Evolutionary conservation across 2,797 vertebrate species (phyloP).

Genomic region (Molossus molossus): DNA sequence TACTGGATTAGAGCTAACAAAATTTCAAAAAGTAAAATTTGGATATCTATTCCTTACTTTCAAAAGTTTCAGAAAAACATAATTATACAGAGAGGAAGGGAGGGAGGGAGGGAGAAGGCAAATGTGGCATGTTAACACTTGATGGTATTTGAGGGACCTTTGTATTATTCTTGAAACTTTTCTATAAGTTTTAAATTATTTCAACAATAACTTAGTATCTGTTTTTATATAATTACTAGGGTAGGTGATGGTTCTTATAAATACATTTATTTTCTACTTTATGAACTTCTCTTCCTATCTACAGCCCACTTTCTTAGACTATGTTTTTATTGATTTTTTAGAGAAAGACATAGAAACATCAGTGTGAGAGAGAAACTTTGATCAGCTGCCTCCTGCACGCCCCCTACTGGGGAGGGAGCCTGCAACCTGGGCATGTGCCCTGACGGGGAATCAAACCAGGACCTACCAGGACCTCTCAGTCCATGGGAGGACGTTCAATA

Average conservation of each 20-base stretch:
- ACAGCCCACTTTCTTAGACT: neutral
- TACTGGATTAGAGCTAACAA: neutral
- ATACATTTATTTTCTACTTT: slow-evolving; percentile 21
- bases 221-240: neutral
- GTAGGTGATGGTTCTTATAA: neutral
- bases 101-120: neutral
- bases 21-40: slow-evolving; percentile 54
- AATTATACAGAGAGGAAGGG: neutral
- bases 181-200: neutral
- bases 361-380: too few species aligned
- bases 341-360: too few species aligned
- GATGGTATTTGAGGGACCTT: neutral
- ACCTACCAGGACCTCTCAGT: too few species aligned
- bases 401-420: too few species aligned
- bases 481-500: too few species aligned
- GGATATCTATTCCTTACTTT: neutral
- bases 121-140: neutral
- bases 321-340: too few species aligned
- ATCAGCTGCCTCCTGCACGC: too few species aligned
- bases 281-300: slow-evolving; percentile 5
- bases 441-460: too few species aligned
- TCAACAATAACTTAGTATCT: slow-evolving; percentile 27
- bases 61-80: slow-evolving; percentile 20
- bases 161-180: neutral
- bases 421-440: too few species aligned